These are phyloP conservation scores for Lepus europaeus DNA, from an alignment of 2,113 vertebrate genomes.

Conservation along the genomic window DNA sequence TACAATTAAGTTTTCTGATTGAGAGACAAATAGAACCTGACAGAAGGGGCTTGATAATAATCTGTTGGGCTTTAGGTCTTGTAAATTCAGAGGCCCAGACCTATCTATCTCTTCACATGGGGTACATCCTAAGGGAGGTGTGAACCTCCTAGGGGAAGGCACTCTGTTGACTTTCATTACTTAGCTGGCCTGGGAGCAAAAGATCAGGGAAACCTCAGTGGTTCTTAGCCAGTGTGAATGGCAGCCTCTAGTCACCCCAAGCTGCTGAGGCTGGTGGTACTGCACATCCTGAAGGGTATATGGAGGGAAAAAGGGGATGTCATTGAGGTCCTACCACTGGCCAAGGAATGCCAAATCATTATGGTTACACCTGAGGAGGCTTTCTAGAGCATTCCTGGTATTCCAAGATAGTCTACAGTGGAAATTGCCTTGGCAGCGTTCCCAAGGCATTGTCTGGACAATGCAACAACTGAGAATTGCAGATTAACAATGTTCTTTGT, in stretches of 20 bases:
- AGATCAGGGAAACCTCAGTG: not conserved
- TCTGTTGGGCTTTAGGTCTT: too few relatives aligned
- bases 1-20: too few relatives aligned
- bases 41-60: too few relatives aligned
- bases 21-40: too few relatives aligned
- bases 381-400: not conserved
- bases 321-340: accelerated
- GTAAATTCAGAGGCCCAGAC: too few relatives aligned
- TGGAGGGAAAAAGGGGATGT: accelerated
- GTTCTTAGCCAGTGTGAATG: not conserved
- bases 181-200: too few relatives aligned
- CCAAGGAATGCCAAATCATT: accelerated
- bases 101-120: too few relatives aligned
- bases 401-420: not conserved
- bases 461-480: accelerated
- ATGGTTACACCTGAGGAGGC: not conserved
- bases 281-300: not conserved
- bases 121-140: too few relatives aligned
- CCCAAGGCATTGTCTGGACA: accelerated
- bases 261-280: not conserved
- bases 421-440: not conserved
- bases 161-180: too few relatives aligned
- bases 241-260: not conserved
- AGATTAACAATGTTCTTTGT: accelerated
- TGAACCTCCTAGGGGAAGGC: too few relatives aligned